Evolutionary conservation across 2,797 vertebrate genomes (phyloP).

Genomic region (Platyrinchus mystaceus): DNA sequence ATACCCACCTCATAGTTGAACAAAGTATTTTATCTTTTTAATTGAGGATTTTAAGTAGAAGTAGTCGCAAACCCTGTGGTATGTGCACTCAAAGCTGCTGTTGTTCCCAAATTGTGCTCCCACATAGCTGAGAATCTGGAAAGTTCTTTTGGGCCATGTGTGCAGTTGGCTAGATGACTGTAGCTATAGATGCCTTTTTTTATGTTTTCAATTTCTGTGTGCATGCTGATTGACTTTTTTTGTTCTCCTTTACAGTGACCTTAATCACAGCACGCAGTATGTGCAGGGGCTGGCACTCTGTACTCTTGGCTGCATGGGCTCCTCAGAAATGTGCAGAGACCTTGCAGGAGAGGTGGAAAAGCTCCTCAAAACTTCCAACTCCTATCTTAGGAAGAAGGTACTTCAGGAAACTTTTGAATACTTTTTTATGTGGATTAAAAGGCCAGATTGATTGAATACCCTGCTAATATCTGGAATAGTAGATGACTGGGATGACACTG

Average conservation of each 20-base stretch:
- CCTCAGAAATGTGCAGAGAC: slow-evolving; percentile 99
- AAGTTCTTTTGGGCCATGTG: not conserved
- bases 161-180: not conserved
- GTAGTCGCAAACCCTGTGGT: not conserved
- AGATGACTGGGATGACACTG: not conserved
- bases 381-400: slow-evolving; percentile 99
- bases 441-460: not conserved
- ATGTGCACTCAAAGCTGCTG: not conserved
- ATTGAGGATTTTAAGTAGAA: not conserved
- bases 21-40: not conserved
- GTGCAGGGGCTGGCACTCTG: slow-evolving; percentile 98
- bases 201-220: not conserved
- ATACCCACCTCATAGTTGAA: not conserved
- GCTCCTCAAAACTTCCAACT: slow-evolving; percentile 99
- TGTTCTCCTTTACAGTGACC: slow-evolving; percentile 83
- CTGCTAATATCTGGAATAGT: not conserved
- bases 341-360: slow-evolving; percentile 98
- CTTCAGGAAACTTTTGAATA: not conserved
- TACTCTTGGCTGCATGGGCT: slow-evolving; percentile 99
- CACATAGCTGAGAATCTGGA: not conserved
- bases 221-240: not conserved
- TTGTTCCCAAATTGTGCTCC: not conserved
- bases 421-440: not conserved
- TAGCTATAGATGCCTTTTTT: not conserved
- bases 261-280: slow-evolving; percentile 99